These are phyloP conservation scores for Idaea dimidiata DNA, from an alignment of 2,888 invertebrate genomes.

Conservation along the genomic window DNA sequence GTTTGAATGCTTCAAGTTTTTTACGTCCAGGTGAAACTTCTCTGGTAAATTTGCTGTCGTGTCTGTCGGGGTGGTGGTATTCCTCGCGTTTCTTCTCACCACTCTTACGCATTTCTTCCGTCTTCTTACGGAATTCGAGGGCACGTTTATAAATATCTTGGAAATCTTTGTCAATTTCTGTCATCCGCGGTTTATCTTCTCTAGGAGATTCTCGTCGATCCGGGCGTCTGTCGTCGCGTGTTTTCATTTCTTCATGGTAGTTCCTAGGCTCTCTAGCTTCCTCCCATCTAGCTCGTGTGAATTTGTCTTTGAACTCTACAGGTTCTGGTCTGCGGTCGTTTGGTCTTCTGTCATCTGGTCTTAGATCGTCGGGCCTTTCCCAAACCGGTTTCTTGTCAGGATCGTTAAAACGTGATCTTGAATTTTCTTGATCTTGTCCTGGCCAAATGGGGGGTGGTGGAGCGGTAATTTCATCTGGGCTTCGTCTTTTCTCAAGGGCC, in stretches of 20 bases:
- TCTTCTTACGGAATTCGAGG: slow-evolving; percentile 57
- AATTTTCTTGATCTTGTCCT: slow-evolving; percentile 38
- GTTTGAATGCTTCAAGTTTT: background rate
- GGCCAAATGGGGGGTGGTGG: slow-evolving; percentile 68
- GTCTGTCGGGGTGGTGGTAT: slow-evolving; percentile 26
- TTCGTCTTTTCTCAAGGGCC: slow-evolving; percentile 65
- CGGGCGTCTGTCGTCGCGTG: slow-evolving; percentile 16
- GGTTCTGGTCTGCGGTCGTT: slow-evolving; percentile 33
- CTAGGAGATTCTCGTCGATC: slow-evolving; percentile 22
- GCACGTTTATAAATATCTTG: slow-evolving; percentile 62
- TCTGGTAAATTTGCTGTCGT: slow-evolving; percentile 2
- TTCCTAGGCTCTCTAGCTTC: slow-evolving; percentile 10
- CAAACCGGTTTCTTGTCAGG: slow-evolving; percentile 23
- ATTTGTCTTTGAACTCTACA: slow-evolving; percentile 16
- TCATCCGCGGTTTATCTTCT: slow-evolving; percentile 21
- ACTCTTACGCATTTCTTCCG: slow-evolving; percentile 50
- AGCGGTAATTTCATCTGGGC: slow-evolving; percentile 46
- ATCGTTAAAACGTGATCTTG: slow-evolving; percentile 20
- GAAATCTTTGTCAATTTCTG: slow-evolving; percentile 54
- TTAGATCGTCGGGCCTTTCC: slow-evolving; percentile 16
- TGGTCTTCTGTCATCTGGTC: slow-evolving; percentile 34
- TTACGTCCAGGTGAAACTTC: slow-evolving; percentile 7
- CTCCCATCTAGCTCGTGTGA: slow-evolving; percentile 4
- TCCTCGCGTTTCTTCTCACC: slow-evolving; percentile 30
- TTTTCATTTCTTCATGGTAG: slow-evolving; percentile 21